A percentile compares a stretch with the other conserved stretches of the same genome.
Conservation (phyloP, 2,888 invertebrate species). For the Cryptus viduatorius region DNA sequence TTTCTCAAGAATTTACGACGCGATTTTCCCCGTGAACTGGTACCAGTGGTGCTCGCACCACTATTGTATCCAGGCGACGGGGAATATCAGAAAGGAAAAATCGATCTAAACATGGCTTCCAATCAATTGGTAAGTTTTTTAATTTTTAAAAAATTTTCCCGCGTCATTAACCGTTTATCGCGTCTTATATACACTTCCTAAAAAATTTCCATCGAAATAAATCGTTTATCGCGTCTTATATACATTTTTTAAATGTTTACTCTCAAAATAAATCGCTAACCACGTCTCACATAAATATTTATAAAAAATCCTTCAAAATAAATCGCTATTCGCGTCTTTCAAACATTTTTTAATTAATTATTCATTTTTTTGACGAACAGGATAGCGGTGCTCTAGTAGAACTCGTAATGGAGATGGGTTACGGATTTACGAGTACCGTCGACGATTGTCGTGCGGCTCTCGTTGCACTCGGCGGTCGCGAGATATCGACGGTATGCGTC, state of each 20-base stretch:
- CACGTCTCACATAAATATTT: background rate
- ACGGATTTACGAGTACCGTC: slow-evolving; percentile 93
- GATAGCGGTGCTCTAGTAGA: slow-evolving; percentile 93
- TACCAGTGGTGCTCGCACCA: slow-evolving; percentile 95
- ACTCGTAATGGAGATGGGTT: slow-evolving; percentile 96
- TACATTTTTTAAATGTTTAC: background rate
- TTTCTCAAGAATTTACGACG: slow-evolving; percentile 93
- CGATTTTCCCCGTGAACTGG: slow-evolving; percentile 95
- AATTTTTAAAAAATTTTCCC: background rate
- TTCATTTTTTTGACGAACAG: slow-evolving; percentile 81
- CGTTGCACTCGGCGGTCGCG: slow-evolving; percentile 92
- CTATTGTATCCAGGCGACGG: slow-evolving; percentile 93
- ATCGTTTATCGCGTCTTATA: background rate
- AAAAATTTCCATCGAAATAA: too few species aligned
- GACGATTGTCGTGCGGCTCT: slow-evolving; percentile 96
- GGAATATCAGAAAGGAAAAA: slow-evolving; percentile 86
- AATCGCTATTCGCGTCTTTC: slow-evolving; percentile 75
- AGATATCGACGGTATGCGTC: slow-evolving; percentile 93
- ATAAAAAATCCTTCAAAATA: slow-evolving; percentile 66
- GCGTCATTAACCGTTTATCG: background rate
- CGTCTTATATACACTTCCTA: background rate
- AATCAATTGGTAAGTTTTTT: slow-evolving; percentile 80
- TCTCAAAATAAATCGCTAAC: background rate
- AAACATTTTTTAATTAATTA: background rate
- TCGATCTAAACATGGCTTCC: slow-evolving; percentile 82